Evolutionary conservation across 2,797 vertebrate species (phyloP), one percentile per base, ranked within the genome.

Genomic region (Bryconaethiops microstoma): DNA sequence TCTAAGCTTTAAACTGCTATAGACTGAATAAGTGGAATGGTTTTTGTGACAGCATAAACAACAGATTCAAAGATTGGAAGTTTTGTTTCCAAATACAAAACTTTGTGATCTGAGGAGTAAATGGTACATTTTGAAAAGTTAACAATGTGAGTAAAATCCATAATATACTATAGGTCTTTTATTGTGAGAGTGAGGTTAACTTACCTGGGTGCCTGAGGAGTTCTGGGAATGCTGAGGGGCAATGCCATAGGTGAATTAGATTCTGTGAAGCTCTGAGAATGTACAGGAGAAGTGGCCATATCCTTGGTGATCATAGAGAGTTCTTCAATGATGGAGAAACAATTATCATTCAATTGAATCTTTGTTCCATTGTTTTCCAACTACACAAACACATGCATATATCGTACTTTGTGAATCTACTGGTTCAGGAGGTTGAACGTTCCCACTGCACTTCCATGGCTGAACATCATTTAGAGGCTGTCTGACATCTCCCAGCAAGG

Each of bases 131-230:
- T 54, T 17, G 19, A 19, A 55, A 55, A 0, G 17, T 45, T 55
- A 52, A 14, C 48, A 29, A 25, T 1, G 5, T 29, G 10, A 63
- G 10, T 16, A 25, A 62, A 63, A 63, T 62, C 23, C n/a, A 59
- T 63, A 4, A 63, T 65, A 65, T 63, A 4, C 35, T 65, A 65
- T 0, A 14, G 13, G 60, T 45, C 59, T 4, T 10, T 67, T 74
- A 74, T 40, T 40, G 45, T 50, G 65, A 59, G 62, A 55, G 23
- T 45, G 1, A 76, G 16, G 17, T 54, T 52, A 69, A 23, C 88
- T 94, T 94, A 98, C 97, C 93, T 83, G 73, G 82, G 23, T 45
- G 88, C 45, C 78, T 90, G 84, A 1, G 88, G 93, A 83, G 78
- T 77, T 87, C 80, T 90, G 83, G 75, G 91, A 72, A 14, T 87